phyloP scores from a whole-genome alignment of 2,888 invertebrate species.

The Ormyrus thymus region DNA sequence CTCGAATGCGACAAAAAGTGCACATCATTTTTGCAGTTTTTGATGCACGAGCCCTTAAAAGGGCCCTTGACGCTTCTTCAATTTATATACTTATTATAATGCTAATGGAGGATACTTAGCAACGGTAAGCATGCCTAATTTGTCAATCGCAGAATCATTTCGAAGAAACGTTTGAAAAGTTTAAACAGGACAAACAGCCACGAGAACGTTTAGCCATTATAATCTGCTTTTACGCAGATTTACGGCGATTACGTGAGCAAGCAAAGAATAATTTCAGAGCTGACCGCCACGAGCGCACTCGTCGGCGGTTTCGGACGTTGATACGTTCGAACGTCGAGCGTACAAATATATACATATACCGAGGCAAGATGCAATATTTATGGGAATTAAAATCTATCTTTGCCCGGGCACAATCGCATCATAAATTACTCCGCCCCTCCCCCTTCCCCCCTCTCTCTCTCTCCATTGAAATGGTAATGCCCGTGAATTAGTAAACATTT shows the following conservation, averaged over 20 bases:
- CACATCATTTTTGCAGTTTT: not conserved
- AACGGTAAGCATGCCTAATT: no score
- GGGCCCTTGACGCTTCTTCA: no score
- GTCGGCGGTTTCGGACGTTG: not conserved
- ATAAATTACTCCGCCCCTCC: slow-evolving; percentile 34
- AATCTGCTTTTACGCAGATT: no score
- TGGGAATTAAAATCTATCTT: slow-evolving; percentile 52
- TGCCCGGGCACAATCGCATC: slow-evolving; percentile 43
- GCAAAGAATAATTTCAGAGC: no score
- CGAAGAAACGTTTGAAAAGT: no score
- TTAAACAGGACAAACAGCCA: no score
- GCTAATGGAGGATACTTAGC: no score
- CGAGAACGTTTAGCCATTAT: no score
- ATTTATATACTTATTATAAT: no score
- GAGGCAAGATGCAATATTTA: slow-evolving; percentile 30
- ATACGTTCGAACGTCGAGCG: not conserved
- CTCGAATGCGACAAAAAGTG: not conserved
- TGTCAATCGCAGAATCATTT: no score
- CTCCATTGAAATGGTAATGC: slow-evolving; percentile 41
- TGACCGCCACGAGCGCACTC: not conserved
- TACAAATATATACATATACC: not conserved
- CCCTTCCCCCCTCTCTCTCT: no score
- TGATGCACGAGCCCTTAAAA: not conserved
- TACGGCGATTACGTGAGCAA: no score
- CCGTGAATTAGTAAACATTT: slow-evolving; percentile 53